Evolutionary conservation across 2,797 vertebrate species (phyloP), one percentile per base, ranked within the genome.

Genomic region (Heterohyrax brucei): DNA sequence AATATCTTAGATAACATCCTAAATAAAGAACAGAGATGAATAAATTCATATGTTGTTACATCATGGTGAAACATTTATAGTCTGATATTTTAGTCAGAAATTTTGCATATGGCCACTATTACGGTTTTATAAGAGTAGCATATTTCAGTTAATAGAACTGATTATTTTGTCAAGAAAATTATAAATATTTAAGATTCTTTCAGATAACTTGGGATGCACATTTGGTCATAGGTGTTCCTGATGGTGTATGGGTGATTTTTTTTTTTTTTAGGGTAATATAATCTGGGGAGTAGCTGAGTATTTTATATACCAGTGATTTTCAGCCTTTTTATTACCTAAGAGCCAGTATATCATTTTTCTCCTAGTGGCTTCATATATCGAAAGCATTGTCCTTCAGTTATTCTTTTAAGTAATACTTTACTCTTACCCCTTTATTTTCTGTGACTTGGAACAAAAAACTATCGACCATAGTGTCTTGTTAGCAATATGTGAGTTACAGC

Each of bases 261-360:
- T 76, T 14, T 18, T 87, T 62, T 76, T 33, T 70, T 50, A 18
- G 33, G 16, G 46, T 50, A 46, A 50, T 73, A 33, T 76, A 22
- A 4, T 75, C 80, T 89, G 70, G 87, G 70, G 62, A 59, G 12
- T 82, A 75, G 48, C 53, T 10, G 44, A n/a, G 91, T 28, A 64
- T 82, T 91, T 21, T 72, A 93, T 56, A 33, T 24, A 24, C 33
- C 50, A 64, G 72, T 84, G 39, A 16, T 78, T 79, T 59, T 50
- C 72, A 72, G 46, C 33, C 53, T 70, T 48, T 91, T 82, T 24
- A 56, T 68, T 10, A 66, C 26, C n/a, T 6, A n/a, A 68, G 66
- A 95, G 56, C 68, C 73, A 89, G n/a, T 82, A 76, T 82, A 46
- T 87, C 39, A n/a, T 50, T 90, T 83, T 89, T 75, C 5, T 80